These are phyloP conservation scores for Gastrophysa polygoni DNA, from an alignment of 2,888 invertebrate species.

Conservation along the genomic window DNA sequence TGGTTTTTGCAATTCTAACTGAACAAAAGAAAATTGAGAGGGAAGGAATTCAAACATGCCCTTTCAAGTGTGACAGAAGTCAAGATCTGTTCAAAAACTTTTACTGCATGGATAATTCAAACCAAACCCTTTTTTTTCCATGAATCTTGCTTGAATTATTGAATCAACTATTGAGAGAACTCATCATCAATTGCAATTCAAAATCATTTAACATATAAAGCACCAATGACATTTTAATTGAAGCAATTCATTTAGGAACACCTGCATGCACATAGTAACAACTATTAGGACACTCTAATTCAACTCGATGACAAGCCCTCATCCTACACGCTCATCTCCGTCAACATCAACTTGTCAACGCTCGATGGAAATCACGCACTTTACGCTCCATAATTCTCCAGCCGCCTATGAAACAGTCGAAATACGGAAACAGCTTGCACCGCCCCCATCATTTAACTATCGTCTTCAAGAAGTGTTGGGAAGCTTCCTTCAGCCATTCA, in stretches of 20 bases:
- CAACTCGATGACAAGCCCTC: constrained; percentile 6
- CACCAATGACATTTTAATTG: too few relatives aligned
- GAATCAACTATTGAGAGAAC: too few relatives aligned
- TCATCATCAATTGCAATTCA: too few relatives aligned
- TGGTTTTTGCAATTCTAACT: too few relatives aligned
- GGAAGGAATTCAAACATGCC: too few relatives aligned
- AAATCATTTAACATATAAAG: too few relatives aligned
- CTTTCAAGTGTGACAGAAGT: too few relatives aligned
- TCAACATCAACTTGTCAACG: constrained; percentile 25
- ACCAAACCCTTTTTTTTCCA: too few relatives aligned
- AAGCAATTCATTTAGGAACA: background rate
- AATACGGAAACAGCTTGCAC: constrained; percentile 26
- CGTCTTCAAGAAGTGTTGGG: constrained; percentile 26
- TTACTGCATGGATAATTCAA: too few relatives aligned
- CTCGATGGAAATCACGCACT: constrained; percentile 24
- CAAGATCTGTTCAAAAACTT: too few relatives aligned
- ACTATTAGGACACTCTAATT: background rate
- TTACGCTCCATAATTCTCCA: constrained; percentile 27
- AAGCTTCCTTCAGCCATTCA: constrained; percentile 23
- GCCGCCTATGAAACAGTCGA: constrained; percentile 25
- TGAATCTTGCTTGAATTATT: too few relatives aligned
- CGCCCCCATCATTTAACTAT: constrained; percentile 33
- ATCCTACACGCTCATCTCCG: constrained; percentile 9
- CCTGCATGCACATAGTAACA: background rate
- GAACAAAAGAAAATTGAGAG: too few relatives aligned